A percentile compares a stretch with the other conserved stretches of the same genome.
phyloP scores from a whole-genome alignment of 1,140 invertebrate genomes.

The Dolichoris vasculosae region DNA sequence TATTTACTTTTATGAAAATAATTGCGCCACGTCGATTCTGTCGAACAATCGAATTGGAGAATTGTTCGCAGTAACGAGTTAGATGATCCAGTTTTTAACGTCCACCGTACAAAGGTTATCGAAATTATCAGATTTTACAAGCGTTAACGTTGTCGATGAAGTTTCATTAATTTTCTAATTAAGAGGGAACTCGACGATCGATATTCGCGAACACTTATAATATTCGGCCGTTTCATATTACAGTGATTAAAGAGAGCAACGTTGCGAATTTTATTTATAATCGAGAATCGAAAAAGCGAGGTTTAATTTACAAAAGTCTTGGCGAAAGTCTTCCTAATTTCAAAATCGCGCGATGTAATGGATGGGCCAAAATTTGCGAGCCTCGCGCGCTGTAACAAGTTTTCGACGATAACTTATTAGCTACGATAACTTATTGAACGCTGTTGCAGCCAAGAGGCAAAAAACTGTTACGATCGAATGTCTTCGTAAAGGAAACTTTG shows the following conservation, averaged over 20 bases:
- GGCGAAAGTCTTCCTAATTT: neutral
- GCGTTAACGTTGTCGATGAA: neutral
- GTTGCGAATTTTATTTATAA: neutral
- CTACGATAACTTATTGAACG: neutral
- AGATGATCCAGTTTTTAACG: neutral
- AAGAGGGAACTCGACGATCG: neutral
- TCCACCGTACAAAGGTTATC: neutral
- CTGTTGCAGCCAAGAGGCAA: neutral
- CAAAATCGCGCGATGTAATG: neutral
- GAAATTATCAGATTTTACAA: neutral
- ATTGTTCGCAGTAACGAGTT: neutral
- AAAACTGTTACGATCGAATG: neutral
- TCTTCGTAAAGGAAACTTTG: neutral
- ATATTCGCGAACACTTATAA: neutral
- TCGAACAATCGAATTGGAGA: neutral
- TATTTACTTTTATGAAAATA: conserved; percentile 16
- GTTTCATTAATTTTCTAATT: neutral
- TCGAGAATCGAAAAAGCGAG: neutral
- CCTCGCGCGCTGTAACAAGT: no score
- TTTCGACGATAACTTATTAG: neutral
- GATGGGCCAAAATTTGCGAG: neutral
- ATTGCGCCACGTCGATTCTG: neutral
- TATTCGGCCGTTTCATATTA: neutral
- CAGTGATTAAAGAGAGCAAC: neutral
- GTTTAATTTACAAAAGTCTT: no score